A percentile compares a stretch with the other conserved stretches of the same genome.
Conservation (phyloP, 2,113 vertebrate species). For the Cephalopterus ornatus region DNA sequence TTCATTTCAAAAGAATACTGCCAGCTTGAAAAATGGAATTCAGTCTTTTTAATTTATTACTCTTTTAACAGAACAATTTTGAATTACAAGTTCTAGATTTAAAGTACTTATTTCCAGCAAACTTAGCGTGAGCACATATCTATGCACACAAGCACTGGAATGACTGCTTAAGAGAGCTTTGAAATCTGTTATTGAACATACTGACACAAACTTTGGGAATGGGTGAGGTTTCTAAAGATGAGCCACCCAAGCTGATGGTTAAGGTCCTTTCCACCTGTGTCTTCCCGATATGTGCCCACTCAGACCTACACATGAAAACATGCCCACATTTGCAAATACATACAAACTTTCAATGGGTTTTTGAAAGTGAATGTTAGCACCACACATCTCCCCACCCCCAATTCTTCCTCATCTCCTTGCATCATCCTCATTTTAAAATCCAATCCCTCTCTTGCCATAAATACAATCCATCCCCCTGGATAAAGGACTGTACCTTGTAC, state of each 20-base stretch:
- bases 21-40: background rate
- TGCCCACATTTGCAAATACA: background rate
- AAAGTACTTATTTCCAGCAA: background rate
- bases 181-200: background rate
- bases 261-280: background rate
- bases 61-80: background rate
- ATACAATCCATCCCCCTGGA: background rate
- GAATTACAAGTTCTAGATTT: background rate
- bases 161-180: background rate
- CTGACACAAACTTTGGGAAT: background rate
- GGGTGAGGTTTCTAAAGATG: background rate
- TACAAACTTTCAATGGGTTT: background rate
- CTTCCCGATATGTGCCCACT: background rate
- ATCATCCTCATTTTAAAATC: background rate
- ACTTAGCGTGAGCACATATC: background rate
- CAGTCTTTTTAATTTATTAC: background rate
- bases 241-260: background rate
- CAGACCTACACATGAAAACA: background rate
- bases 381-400: background rate
- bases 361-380: background rate
- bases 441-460: background rate
- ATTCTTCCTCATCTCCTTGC: background rate
- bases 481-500: background rate
- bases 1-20: background rate
- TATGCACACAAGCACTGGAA: background rate